phyloP scores from a whole-genome alignment of 1,140 invertebrate species.

The Lepidurus arcticus region DNA sequence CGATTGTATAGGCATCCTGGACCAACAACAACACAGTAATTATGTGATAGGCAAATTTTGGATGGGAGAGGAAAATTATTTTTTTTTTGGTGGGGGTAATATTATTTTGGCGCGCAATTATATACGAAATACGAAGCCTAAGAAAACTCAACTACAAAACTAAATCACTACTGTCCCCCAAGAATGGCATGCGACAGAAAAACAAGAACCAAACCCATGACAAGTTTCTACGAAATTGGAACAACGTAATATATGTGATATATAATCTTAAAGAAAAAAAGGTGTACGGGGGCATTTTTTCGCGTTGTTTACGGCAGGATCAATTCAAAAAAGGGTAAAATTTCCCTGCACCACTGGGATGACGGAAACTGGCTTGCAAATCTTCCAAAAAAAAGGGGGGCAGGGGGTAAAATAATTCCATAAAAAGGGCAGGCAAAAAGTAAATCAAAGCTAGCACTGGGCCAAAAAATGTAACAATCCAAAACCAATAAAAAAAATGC shows the following conservation, averaged over 20 bases:
- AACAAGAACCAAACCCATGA: conserved; percentile 6
- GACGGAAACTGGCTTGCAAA: not conserved
- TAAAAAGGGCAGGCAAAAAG: conserved; percentile 6
- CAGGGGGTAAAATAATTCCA: not conserved
- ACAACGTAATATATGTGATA: not conserved
- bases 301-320: not conserved
- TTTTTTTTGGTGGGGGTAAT: too few relatives aligned
- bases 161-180: not conserved
- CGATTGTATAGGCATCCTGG: not conserved
- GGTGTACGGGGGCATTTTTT: not conserved
- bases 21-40: not conserved
- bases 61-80: not conserved
- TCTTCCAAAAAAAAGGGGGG: too few relatives aligned
- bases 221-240: not conserved
- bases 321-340: not conserved
- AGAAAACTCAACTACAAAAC: not conserved
- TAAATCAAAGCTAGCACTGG: conserved; percentile 21
- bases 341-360: not conserved
- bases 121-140: not conserved
- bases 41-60: not conserved
- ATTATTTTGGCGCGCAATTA: not conserved
- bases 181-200: not conserved
- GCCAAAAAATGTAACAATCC: conserved; percentile 15
- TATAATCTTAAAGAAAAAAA: not conserved
- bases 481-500: conserved; percentile 21